Base-by-base conservation (phyloP, 2,888 invertebrate genomes). In the Caenorhabditis plicata region DNA sequence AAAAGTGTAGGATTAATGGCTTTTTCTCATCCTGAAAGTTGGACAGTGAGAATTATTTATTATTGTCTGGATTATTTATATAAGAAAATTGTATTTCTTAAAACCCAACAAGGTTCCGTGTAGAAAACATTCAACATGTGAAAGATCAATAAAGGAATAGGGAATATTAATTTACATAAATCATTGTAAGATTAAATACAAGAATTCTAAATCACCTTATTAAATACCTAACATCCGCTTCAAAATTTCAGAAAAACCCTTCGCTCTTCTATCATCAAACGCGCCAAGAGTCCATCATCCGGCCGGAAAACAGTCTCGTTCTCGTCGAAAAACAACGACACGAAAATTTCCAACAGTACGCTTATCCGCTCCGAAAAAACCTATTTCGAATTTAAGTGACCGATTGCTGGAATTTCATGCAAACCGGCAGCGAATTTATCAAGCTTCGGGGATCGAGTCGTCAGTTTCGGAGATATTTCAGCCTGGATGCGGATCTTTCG, bases 391-490 rank as follows among this genome's bases (percentile, higher is more conserved):
- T 74, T 80, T 23, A 82, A 86, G 86, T 85, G 27, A 81, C 83
- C 51, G 86, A 86, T 73, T 86, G 86, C 73, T 81, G 86, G 64
- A 81, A 83, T 36, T 83, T 83, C 73, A 86, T 86, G 86, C 85
- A 85, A 71, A 83, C 81, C 42, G 86, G 86, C 9, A 84, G 83
- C 65, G 85, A 85, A 71, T 80, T 86, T 64, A 82, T 86, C 43
- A 86, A 86, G 77, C 82, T 86, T 2, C 81, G 85, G 7, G 83
- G 85, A 42, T 86, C 85, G 75, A 83, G 85, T 47, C 81, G 86
- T 1, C 86, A 86, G 67, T 86, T 86, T 68, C 83, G 85, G 57
- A 81, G 86, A n/a, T 83, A 83, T 65, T 86, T 85, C 76, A 67
- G 70, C 50, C 81, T 86, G 23, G 84, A 85, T 64, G 81, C 83